Evolutionary conservation across 2,888 invertebrate genomes (phyloP), one percentile per base, ranked within the genome.

Genomic region (Meandrusa payeni): DNA sequence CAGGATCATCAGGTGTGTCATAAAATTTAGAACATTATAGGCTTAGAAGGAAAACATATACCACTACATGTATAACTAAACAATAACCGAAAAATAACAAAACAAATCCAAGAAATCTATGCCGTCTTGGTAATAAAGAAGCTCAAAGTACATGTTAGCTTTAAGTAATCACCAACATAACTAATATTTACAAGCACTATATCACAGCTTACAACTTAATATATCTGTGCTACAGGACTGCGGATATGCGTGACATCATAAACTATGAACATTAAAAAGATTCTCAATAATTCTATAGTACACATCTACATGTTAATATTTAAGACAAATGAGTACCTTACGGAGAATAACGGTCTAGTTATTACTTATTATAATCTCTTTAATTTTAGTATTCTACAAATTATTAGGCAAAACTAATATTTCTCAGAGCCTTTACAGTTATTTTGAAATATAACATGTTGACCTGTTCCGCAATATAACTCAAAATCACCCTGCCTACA

Each of bases 191-290:
- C 78, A 83, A 76, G 75, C 78, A 67, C 77, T 82, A 81, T 85
- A 86, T 85, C 85, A 86, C 86, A 83, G 83, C 83, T 79, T 73
- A 76, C 57, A 65, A 75, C 69, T 74, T 72, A 73, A 64, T 70
- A 73, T 57, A 61, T 67, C 59, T 66, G 67, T 68, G 67, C 43
- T 38, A 38, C 31, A 29, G 41, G 32, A 26, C 32, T 27, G 38
- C 23, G 13, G 22, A n/a, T n/a, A n/a, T n/a, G n/a, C n/a, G n/a
- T n/a, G n/a, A n/a, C n/a, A n/a, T n/a, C n/a, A n/a, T n/a, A n/a
- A n/a, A n/a, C n/a, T n/a, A n/a, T n/a, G n/a, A n/a, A n/a, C n/a
- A n/a, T n/a, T n/a, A n/a, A n/a, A n/a, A n/a, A n/a, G n/a, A n/a
- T n/a, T n/a, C n/a, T n/a, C n/a, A n/a, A n/a, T n/a, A n/a, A n/a